Base-by-base conservation (phyloP, 2,888 invertebrate species). In the Apamea monoglypha region DNA sequence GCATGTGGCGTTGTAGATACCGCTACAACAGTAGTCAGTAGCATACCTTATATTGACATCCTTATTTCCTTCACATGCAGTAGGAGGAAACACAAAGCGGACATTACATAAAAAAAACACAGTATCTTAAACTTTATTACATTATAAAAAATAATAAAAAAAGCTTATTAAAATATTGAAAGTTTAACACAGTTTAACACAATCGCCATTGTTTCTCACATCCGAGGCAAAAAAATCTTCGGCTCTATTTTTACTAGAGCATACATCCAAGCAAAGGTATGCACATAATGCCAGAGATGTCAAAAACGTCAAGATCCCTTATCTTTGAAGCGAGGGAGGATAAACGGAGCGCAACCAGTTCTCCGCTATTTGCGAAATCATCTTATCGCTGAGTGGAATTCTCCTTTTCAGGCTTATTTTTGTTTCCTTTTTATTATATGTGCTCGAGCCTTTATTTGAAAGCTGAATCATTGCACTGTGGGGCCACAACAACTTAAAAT, bases 341-440 rank as follows among this genome's bases (percentile, higher is more conserved):
- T 87, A 92, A 92, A 84, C 91, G 91, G 92, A 92, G 91, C 93
- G 90, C 82, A 90, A 93, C 92, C 88, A 88, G 91, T 90, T 91
- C 84, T 61, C 66, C 85, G 80, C 81, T 87, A 86, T 89, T 91
- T 91, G 90, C 91, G 89, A 92, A 92, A 93, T 90, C 90, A 89
- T 89, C 78, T 83, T 83, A 76, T 81, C 83, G 86, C 66, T 68
- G 59, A 40, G 78, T 83, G 85, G 81, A 85, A 87, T 88, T 87
- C 86, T 75, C 63, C 70, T 78, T 80, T 79, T 74, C 56, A 40
- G 32, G 68, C 29, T 76, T 53, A 61, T 70, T 67, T 76, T 86
- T 76, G 81, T 76, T 86, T 76, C 2, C 14, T 44, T 78, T 74
- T 76, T 61, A 4, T 71, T 18, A 50, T 40, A 14, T 53, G 67